phyloP scores from a whole-genome alignment of 2,797 vertebrate genomes.

The Crenichthys baileyi region DNA sequence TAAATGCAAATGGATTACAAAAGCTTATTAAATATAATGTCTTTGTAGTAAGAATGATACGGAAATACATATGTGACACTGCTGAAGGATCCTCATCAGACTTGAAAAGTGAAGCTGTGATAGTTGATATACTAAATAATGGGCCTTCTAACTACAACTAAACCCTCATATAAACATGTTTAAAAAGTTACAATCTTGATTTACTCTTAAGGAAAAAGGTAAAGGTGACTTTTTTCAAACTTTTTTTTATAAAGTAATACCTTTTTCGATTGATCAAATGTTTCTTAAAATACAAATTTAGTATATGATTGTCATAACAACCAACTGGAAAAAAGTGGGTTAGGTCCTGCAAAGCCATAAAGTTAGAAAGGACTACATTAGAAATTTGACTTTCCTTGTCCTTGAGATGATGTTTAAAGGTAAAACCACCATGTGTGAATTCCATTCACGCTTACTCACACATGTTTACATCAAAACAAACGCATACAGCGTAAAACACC shows the following conservation, averaged over 20 bases:
- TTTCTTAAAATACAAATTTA: not conserved
- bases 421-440: slow-evolving; percentile 39
- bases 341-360: not conserved
- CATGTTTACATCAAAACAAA: slow-evolving; percentile 66
- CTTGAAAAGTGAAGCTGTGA: too few relatives aligned
- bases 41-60: too few relatives aligned
- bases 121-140: too few relatives aligned
- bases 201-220: too few relatives aligned
- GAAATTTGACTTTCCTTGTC: slow-evolving; percentile 26
- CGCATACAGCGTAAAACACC: slow-evolving; percentile 18
- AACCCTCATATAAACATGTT: too few relatives aligned
- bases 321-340: not conserved
- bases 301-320: not conserved
- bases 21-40: too few relatives aligned
- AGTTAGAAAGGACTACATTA: not conserved
- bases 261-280: not conserved
- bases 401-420: slow-evolving; percentile 60
- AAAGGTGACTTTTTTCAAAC: too few relatives aligned
- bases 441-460: slow-evolving; percentile 17
- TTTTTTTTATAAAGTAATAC: not conserved
- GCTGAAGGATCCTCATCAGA: too few relatives aligned
- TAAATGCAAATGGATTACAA: too few relatives aligned
- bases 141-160: too few relatives aligned
- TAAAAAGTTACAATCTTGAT: too few relatives aligned
- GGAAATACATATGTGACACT: too few relatives aligned